Evolutionary conservation across 2,888 invertebrate genomes (phyloP), one percentile per base, ranked within the genome.

Genomic region (Ferrisia virgata): DNA sequence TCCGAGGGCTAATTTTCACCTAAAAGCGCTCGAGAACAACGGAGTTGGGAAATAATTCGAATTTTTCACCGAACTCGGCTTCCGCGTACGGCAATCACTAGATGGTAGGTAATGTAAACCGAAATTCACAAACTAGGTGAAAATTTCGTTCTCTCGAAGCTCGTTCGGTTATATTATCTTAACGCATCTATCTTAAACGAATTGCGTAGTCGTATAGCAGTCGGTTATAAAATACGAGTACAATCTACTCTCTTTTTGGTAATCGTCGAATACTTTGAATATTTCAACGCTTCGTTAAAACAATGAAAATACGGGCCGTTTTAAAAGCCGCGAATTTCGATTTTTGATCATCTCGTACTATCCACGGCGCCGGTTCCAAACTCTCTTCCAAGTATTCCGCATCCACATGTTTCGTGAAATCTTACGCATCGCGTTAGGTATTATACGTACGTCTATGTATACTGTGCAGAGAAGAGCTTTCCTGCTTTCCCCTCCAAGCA

Each of bases 211-310:
- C 25, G 58, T 1, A 64, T 64, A 28, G 25, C 39, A 11, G 11
- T 11, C 39, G n/a, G n/a, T n/a, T n/a, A n/a, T n/a, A n/a, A n/a
- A n/a, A n/a, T n/a, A n/a, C n/a, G n/a, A 47, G 18, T 47, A 47
- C 47, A 8, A 47, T 18, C 47, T 47, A 47, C 47, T 47, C 18
- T 47, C 18, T 47, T 36, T n/a, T 47, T 28, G 11, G 58, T 28
- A 64, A 64, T 64, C 58, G 58, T 28, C 58, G 58, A 64, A 64
- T 64, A 28, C 58, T 28, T 64, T 64, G 58, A 64, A 64, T 64
- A 64, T 64, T 64, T 64, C 28, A 64, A 25, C 58, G 28, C 28
- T 64, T 28, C 28, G 58, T 64, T 64, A 28, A 64, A 64, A 64
- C 58, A 64, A 64, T 64, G 58, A 25, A 28, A 28, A 28, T 22